phyloP scores from a whole-genome alignment of 2,113 vertebrate genomes.

The Sula dactylatra region DNA sequence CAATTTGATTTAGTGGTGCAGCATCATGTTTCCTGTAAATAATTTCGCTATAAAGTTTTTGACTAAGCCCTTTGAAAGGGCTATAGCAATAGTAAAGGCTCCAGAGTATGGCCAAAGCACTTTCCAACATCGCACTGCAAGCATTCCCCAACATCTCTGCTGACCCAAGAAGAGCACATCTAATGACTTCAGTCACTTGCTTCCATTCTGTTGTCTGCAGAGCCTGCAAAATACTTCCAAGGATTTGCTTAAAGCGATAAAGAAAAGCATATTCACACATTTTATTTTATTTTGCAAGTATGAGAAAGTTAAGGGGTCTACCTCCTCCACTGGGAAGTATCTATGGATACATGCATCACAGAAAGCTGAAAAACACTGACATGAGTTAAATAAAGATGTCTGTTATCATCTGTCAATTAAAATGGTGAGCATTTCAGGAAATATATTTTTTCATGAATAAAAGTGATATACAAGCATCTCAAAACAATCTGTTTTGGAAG shows the following conservation, averaged over 20 bases:
- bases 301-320: neutral
- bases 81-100: neutral
- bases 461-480: neutral
- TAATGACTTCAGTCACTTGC: neutral
- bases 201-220: neutral
- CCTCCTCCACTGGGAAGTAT: slow-evolving; percentile 9
- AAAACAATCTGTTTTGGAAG: slow-evolving; percentile 51
- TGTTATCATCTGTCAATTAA: slow-evolving; percentile 26
- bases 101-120: neutral
- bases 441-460: neutral
- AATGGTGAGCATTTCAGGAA: slow-evolving; percentile 3
- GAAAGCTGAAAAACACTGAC: slow-evolving; percentile 20
- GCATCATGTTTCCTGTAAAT: neutral
- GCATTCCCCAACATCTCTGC: neutral
- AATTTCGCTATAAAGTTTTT: neutral
- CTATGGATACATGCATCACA: neutral
- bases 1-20: neutral
- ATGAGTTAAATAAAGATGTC: slow-evolving; percentile 9
- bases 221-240: neutral
- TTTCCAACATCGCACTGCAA: neutral
- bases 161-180: neutral
- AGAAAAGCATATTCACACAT: neutral
- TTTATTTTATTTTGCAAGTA: neutral
- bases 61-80: neutral
- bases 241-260: neutral